Evolutionary conservation across 1,140 invertebrate species (phyloP).

Genomic region (Philaenus spumarius): DNA sequence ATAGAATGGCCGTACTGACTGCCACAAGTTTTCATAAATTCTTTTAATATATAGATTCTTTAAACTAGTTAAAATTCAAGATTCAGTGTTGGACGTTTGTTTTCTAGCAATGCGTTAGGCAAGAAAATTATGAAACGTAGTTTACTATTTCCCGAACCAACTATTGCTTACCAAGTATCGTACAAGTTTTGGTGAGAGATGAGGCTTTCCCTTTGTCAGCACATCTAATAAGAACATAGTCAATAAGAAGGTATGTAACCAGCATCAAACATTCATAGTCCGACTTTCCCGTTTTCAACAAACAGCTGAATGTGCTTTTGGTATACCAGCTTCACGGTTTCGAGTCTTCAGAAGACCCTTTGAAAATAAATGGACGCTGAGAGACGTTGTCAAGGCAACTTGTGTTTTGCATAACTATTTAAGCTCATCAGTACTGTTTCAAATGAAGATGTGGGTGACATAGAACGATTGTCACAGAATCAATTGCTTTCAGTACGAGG

Average conservation of each 20-base stretch:
- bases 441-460: too few species aligned
- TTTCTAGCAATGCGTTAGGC: slow-evolving; percentile 28
- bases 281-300: slow-evolving; percentile 36
- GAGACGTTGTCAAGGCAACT: slow-evolving; percentile 31
- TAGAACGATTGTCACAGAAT: too few species aligned
- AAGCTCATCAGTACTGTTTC: too few species aligned
- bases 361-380: slow-evolving; percentile 35
- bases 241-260: slow-evolving; percentile 21
- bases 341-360: slow-evolving; percentile 34
- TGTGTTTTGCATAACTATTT: slow-evolving; percentile 37
- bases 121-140: slow-evolving; percentile 6
- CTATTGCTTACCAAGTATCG: slow-evolving; percentile 20
- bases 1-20: too few species aligned
- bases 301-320: slow-evolving; percentile 41
- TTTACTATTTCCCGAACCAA: slow-evolving; percentile 7
- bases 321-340: slow-evolving; percentile 31
- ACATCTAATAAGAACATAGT: slow-evolving; percentile 39
- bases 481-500: too few species aligned
- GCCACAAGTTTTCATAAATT: too few species aligned
- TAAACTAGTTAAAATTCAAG: too few species aligned
- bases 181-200: slow-evolving; percentile 38
- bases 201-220: too few species aligned
- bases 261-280: slow-evolving; percentile 39
- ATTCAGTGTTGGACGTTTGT: slow-evolving; percentile 36
- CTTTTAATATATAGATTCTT: too few species aligned